Conservation (phyloP, 2,113 vertebrate genomes). For the Pomatostomus ruficeps region DNA sequence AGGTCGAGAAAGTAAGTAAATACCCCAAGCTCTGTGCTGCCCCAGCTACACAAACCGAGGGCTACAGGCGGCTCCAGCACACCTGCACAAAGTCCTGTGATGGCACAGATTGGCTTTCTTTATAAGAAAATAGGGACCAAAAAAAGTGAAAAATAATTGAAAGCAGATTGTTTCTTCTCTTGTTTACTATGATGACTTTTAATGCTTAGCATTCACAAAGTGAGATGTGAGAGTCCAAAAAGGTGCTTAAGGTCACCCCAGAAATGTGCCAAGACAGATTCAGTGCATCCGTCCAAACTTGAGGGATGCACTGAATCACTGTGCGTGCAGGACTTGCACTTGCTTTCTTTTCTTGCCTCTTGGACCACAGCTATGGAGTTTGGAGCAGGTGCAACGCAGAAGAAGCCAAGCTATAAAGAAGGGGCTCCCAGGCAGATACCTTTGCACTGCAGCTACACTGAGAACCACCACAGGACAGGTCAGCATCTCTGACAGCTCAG, state of each 20-base stretch:
- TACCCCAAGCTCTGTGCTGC: not conserved
- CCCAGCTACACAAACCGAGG: not conserved
- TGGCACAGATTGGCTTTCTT: not conserved
- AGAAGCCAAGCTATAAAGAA: not conserved
- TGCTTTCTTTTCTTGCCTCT: not conserved
- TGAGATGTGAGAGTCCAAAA: not conserved
- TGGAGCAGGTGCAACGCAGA: not conserved
- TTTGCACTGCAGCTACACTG: not conserved
- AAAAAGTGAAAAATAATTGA: not conserved
- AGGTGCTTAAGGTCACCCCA: not conserved
- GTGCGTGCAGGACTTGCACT: not conserved
- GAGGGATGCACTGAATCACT: not conserved
- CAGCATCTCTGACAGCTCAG: not conserved
- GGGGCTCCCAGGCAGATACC: not conserved
- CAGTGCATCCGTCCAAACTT: not conserved
- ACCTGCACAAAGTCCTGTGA: not conserved
- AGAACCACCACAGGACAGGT: accelerated
- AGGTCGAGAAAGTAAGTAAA: not conserved
- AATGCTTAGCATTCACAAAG: not conserved
- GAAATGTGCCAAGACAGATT: not conserved
- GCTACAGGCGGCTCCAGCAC: not conserved
- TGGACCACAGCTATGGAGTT: not conserved
- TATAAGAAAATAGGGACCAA: not conserved
- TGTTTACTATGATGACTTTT: not conserved
- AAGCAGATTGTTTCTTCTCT: not conserved